Base-by-base conservation (phyloP, 1,140 invertebrate genomes). In the Drosophila serrata region DNA sequence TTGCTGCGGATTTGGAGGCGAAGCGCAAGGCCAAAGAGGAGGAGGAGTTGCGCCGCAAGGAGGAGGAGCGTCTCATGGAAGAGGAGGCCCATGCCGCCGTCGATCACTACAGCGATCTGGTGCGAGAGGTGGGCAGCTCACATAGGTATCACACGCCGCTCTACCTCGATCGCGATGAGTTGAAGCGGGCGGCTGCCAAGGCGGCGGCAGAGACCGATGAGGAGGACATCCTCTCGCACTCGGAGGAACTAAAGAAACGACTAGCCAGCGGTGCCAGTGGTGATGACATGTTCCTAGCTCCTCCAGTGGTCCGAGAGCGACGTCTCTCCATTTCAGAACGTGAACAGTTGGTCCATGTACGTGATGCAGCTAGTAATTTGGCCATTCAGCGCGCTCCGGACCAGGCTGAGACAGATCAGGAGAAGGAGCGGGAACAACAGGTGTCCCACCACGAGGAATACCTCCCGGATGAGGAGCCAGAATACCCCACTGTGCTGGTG, bases 31-130 rank as follows among this genome's bases (percentile, higher is more conserved):
- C 49, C 19, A 92, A 92, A 40, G 90, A 91, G 35, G 82, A 90
- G 63, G 91, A 92, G 43, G 88, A 92, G 7, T 49, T 61, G 27
- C 86, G 81, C 4, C 88, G 88, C 8, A 53, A 69, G 22, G 91
- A 92, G 48, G 78, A 80, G 31, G 85, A 92, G 19, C 75, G 78
- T 4, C 24, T 84, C 1, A 90, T 91, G 88, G 90, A 94, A 73
- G 95, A 96, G 74, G 95, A 95, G 87, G 93, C 95, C 1, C 95
- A 95, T 85, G 95, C 95, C 1, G 94, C 96, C 0, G 95, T 96
- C 17, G 96, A 96, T 93, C 96, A 97, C 86, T 97, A 97, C 74
- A 96, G 95, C 19, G 96, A 96, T 87, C 95, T 97, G 60, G 96
- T 97, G 3, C 95, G 95, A 65, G 95, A 95, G 91, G 95, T 95